Base-by-base conservation (phyloP, 2,113 vertebrate genomes). In the Corynorhinus townsendii region DNA sequence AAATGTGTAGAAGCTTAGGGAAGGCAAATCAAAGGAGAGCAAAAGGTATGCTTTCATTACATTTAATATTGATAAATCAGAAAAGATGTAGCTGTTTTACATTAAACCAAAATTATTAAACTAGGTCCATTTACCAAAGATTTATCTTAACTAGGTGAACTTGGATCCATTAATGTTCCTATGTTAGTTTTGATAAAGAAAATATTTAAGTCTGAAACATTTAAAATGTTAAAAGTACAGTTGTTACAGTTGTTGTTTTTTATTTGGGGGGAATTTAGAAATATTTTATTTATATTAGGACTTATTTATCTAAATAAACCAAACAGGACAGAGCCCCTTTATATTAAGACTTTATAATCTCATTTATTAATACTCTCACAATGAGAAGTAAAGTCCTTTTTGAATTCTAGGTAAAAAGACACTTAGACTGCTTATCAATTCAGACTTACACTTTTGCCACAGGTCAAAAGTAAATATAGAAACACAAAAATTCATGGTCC, bases 101-200 rank as follows among this genome's bases (percentile, higher is more conserved):
- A 81, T 72, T 72, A 93, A 94, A 82, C 7, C 19, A 56, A 84
- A 80, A 62, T 89, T 83, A 77, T 89, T 80, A 52, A 73, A 33
- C 73, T 85, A 94, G 33, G 22, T 12, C 28, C 16, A 33, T 56
- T 77, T 82, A 77, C 30, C 40, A 91, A 91, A 79, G 11, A 62
- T 92, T 90, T 89, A 56, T 59, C 49, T 93, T 86, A 94, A 86
- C 89, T 90, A 89, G 35, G 5, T 84, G 2, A 93, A 91, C 26
- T 59, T 75, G 30, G 33, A 91, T n/a, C 28, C 68, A 47, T 81
- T 81, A 81, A n/a, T 72, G 19, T 86, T 75, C 88, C 24, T 47
- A 22, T 49, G 11, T 89, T 75, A 45, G 7, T 11, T 43, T 75
- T 45, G 52, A 5, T 76, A 66, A 66, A 95, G 71, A 94, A 95